These are phyloP conservation scores for Pollenia labialis DNA, from an alignment of 2,888 invertebrate genomes.

Conservation along the genomic window DNA sequence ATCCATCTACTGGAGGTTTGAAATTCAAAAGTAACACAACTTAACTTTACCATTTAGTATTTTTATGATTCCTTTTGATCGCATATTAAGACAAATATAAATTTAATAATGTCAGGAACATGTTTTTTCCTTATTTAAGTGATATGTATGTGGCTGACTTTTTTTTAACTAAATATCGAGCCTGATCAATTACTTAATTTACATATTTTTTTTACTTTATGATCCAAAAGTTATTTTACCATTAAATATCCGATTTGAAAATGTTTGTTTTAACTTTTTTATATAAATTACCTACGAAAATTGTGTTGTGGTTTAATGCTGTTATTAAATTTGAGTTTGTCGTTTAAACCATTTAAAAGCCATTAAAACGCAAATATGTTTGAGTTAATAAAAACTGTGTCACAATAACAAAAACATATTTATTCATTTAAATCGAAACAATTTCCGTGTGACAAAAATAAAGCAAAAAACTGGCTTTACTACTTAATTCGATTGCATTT, in stretches of 20 bases:
- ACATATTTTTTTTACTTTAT: neutral
- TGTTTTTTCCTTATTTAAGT: no score
- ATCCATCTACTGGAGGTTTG: no score
- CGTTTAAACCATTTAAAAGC: conserved; percentile 46
- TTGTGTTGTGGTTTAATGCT: conserved; percentile 32
- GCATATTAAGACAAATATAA: no score
- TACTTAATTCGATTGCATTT: conserved; percentile 35
- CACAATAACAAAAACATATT: neutral
- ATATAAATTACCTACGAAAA: conserved; percentile 4
- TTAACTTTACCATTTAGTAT: no score
- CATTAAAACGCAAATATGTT: conserved; percentile 1
- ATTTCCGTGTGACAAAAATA: conserved; percentile 60
- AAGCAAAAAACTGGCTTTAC: neutral
- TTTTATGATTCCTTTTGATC: no score
- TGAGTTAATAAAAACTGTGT: neutral
- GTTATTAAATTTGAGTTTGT: conserved; percentile 21
- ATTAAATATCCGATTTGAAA: conserved; percentile 63
- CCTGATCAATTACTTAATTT: no score
- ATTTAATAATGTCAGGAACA: no score
- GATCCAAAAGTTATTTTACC: conserved; percentile 19
- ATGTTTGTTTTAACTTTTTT: conserved; percentile 41
- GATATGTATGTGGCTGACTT: neutral
- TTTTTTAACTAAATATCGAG: neutral
- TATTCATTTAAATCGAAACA: conserved; percentile 54
- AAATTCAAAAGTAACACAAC: no score